phyloP scores from a whole-genome alignment of 2,797 vertebrate genomes.

The Anniella stebbinsi region DNA sequence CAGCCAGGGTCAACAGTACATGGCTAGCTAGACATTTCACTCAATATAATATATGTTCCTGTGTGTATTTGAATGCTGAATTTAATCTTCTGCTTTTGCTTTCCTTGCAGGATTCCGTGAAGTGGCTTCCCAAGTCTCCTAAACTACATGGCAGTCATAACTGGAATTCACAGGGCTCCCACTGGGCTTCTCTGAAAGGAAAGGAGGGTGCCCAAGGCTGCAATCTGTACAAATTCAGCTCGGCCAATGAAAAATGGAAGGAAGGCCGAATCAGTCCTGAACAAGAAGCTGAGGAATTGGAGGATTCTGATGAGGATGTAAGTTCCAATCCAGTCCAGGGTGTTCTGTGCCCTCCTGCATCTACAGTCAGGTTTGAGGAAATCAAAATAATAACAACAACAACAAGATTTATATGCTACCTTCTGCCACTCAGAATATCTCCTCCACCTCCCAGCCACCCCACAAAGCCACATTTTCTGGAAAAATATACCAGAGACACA shows the following conservation, averaged over 20 bases:
- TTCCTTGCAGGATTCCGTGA: constrained; percentile 76
- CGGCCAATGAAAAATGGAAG: constrained; percentile 66
- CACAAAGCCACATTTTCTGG: not conserved
- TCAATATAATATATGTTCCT: too few species aligned
- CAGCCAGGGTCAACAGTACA: too few species aligned
- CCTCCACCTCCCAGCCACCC: not conserved
- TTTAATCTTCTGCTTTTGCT: not conserved
- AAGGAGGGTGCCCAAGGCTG: constrained; percentile 68
- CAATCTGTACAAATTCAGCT: constrained; percentile 69
- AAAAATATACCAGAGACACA: not conserved
- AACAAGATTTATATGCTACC: not conserved
- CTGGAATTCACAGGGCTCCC: constrained; percentile 77
- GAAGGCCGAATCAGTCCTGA: constrained; percentile 73
- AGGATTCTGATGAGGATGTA: constrained; percentile 76
- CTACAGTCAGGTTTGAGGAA: not conserved
- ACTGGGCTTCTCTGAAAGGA: constrained; percentile 72
- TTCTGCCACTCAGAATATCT: not conserved
- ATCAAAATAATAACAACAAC: too few species aligned
- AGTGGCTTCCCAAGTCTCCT: constrained; percentile 77
- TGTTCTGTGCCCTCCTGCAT: too few species aligned
- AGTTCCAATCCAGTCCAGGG: constrained; percentile 41
- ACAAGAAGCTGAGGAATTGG: constrained; percentile 78
- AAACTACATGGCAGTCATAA: constrained; percentile 71
- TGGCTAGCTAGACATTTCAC: too few species aligned
- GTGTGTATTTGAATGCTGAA: not conserved